Percentiles rank a stretch among this genome's conserved stretches.
These are phyloP conservation scores for Pterois miles DNA, from an alignment of 2,797 vertebrate species.

Conservation along the genomic window DNA sequence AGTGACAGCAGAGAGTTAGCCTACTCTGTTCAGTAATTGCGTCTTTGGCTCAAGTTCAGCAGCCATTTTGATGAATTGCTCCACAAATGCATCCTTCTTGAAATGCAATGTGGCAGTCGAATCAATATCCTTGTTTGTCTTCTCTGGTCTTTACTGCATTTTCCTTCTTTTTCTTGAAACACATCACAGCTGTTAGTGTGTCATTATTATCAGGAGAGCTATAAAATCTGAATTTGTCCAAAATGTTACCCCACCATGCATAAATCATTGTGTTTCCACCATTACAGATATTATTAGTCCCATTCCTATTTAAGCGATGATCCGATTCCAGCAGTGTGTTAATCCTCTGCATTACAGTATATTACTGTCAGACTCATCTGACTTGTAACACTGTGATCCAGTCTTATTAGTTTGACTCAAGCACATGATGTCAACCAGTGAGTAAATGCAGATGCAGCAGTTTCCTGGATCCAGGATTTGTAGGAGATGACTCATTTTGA, in stretches of 20 bases:
- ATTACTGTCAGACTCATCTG: slow-evolving; percentile 4
- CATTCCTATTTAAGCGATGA: not conserved
- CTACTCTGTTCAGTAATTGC: slow-evolving; percentile 43
- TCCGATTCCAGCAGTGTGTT: not conserved
- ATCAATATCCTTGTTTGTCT: slow-evolving; percentile 23
- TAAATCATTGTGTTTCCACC: not conserved
- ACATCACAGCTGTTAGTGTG: not conserved
- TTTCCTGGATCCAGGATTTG: slow-evolving; percentile 1
- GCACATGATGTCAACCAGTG: slow-evolving; percentile 10
- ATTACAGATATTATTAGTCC: not conserved
- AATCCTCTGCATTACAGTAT: slow-evolving; percentile 20
- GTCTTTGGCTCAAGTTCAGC: slow-evolving; percentile 45
- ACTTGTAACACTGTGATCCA: slow-evolving; percentile 18
- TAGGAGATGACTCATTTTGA: not conserved
- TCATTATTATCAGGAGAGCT: not conserved
- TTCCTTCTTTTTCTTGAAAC: not conserved
- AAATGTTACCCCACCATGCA: not conserved
- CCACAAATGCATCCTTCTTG: slow-evolving; percentile 32
- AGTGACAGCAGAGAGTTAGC: not conserved
- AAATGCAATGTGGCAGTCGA: slow-evolving; percentile 13
- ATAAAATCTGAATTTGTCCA: not conserved
- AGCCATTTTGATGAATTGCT: slow-evolving; percentile 28
- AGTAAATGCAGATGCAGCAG: not conserved
- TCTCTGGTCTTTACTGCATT: not conserved
- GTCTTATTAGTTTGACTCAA: slow-evolving; percentile 13